These are phyloP conservation scores for Vanessa atalanta DNA, from an alignment of 1,140 invertebrate species.

Conservation along the genomic window DNA sequence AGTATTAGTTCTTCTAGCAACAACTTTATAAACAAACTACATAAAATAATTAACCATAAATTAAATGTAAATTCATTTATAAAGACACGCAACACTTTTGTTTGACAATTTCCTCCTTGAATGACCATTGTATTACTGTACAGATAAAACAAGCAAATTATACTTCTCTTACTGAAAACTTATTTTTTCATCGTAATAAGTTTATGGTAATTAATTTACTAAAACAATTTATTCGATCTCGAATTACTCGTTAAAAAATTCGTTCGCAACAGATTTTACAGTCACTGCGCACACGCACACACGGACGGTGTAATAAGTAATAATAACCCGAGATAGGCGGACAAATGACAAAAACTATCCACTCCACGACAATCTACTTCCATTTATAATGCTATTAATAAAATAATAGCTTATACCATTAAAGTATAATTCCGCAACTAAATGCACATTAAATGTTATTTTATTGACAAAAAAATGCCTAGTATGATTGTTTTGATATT, in stretches of 20 bases:
- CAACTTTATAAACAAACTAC: not conserved
- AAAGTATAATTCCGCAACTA: slow-evolving; percentile 64
- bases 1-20: not conserved
- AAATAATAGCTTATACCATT: slow-evolving; percentile 61
- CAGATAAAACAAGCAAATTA: no score
- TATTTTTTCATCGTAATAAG: not conserved
- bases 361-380: slow-evolving; percentile 57
- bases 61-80: not conserved
- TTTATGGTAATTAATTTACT: slow-evolving; percentile 50
- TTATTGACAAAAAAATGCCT: slow-evolving; percentile 57
- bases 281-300: slow-evolving; percentile 5
- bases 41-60: not conserved
- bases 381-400: slow-evolving; percentile 78
- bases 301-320: not conserved
- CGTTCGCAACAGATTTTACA: slow-evolving; percentile 11
- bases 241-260: slow-evolving; percentile 6
- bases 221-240: not conserved
- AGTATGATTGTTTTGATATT: slow-evolving; percentile 39
- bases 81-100: not conserved
- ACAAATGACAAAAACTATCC: slow-evolving; percentile 17
- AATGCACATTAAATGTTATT: slow-evolving; percentile 69
- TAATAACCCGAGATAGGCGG: slow-evolving; percentile 9
- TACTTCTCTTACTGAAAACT: no score
- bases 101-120: not conserved
- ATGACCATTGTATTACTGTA: no score